phyloP scores from a whole-genome alignment of 2,797 vertebrate species.

The Micromesistius poutassou region DNA sequence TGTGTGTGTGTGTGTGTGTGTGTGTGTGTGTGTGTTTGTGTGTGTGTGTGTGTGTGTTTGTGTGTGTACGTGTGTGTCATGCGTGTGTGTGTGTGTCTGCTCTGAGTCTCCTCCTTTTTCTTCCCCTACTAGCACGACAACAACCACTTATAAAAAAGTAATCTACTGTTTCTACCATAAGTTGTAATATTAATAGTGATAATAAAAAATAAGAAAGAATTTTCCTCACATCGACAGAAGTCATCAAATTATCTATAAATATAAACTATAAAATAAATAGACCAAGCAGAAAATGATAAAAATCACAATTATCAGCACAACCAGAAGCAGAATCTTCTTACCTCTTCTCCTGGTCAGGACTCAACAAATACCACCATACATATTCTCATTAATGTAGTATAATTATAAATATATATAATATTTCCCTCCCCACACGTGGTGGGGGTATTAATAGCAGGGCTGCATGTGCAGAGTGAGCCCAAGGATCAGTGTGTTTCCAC shows the following conservation, averaged over 20 bases:
- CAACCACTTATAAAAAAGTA: background rate
- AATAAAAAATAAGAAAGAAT: too few relatives aligned
- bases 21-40: too few relatives aligned
- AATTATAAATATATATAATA: background rate
- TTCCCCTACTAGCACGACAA: too few relatives aligned
- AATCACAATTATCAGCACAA: background rate
- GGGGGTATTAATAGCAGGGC: background rate
- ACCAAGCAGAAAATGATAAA: background rate
- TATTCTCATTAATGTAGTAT: background rate
- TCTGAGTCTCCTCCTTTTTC: too few relatives aligned
- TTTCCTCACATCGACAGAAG: background rate
- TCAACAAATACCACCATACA: background rate
- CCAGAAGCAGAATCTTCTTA: too few relatives aligned
- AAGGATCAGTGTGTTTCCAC: background rate
- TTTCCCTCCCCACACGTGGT: background rate
- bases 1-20: too few relatives aligned
- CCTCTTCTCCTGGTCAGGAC: too few relatives aligned
- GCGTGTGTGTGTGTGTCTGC: too few relatives aligned
- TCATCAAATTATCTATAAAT: background rate
- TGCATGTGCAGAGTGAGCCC: background rate
- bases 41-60: too few relatives aligned
- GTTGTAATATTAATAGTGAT: background rate
- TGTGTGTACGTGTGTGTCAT: too few relatives aligned
- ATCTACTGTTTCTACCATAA: background rate
- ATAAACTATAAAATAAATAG: too few relatives aligned